Conservation (phyloP, 1,140 invertebrate species). For the Trichonephila clavipes region DNA sequence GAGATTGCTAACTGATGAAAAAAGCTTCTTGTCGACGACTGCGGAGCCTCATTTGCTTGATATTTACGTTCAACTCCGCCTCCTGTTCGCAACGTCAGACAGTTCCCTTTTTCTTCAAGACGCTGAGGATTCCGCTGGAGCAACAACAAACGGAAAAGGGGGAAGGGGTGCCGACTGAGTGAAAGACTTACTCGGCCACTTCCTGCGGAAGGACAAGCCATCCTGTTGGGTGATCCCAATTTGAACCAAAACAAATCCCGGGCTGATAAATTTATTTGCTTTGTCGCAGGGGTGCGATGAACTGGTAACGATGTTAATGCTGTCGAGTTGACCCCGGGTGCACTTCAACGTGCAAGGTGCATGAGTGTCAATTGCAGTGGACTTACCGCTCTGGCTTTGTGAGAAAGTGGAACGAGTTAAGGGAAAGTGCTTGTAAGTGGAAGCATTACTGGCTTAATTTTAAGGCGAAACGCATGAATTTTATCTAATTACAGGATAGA, state of each 20-base stretch:
- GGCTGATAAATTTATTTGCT: constrained; percentile 7
- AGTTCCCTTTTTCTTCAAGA: constrained; percentile 9
- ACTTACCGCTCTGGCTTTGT: not conserved
- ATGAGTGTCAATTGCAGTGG: not conserved
- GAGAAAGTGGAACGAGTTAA: not conserved
- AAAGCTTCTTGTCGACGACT: constrained; percentile 18
- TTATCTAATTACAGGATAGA: too few relatives aligned
- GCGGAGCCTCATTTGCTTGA: constrained; percentile 60
- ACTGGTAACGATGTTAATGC: not conserved
- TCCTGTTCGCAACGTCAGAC: constrained; percentile 55
- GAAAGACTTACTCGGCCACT: constrained; percentile 9
- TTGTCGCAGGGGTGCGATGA: not conserved
- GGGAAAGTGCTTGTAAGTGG: not conserved
- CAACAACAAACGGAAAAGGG: constrained; percentile 55
- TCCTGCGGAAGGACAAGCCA: constrained; percentile 27
- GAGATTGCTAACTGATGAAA: not conserved
- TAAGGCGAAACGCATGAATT: too few relatives aligned
- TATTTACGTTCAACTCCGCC: constrained; percentile 61
- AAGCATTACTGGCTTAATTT: too few relatives aligned
- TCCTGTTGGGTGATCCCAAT: not conserved
- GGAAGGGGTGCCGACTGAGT: constrained; percentile 8
- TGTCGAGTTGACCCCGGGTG: not conserved
- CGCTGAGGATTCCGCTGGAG: not conserved
- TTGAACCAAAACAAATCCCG: constrained; percentile 3
- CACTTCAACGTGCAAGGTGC: not conserved